Evolutionary conservation across 2,888 invertebrate genomes (phyloP), one percentile per base, ranked within the genome.

Genomic region (Drosophila sordidapex): DNA sequence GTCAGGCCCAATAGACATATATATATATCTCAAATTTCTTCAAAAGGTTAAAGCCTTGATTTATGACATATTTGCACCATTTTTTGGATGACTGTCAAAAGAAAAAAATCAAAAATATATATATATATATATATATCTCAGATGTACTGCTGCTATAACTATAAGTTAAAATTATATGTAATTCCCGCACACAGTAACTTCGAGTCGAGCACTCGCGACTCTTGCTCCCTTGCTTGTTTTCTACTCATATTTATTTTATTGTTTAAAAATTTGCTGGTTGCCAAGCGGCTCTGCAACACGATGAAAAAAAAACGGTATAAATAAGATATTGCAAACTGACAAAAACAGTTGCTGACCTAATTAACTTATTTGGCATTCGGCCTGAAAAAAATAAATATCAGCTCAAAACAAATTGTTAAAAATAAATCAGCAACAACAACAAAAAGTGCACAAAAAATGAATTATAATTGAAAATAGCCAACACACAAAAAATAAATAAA

Each of bases 341-440:
- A 82, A 90, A 87, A 90, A 76, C 87, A 90, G 89, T 88, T 88
- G 90, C 73, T 87, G 87, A 90, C 87, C 91, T 73, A 87, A 90
- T 90, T 87, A 87, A 82, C 88, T 79, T 83, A 60, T 67, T 85
- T 86, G 74, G 72, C 75, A 74, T 63, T 77, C 74, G n/a, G 35
- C 73, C n/a, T n/a, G 48, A 48, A 57, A 31, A 69, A 43, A 46
- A 35, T 58, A 48, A 33, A 54, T 46, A 62, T 70, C 79, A 81
- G 65, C 68, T 36, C 62, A 64, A 54, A 60, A 51, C 35, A 67
- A 73, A 75, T 35, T 52, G 60, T 81, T 74, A 81, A 81, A 88
- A 86, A 86, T 86, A 84, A 61, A 43, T 38, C n/a, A n/a, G n/a
- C 11, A 62, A 49, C 48, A 67, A n/a, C 10, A 57, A 51, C 57